Evolutionary conservation across 2,113 vertebrate species (phyloP).

Genomic region (Aegithalos caudatus): DNA sequence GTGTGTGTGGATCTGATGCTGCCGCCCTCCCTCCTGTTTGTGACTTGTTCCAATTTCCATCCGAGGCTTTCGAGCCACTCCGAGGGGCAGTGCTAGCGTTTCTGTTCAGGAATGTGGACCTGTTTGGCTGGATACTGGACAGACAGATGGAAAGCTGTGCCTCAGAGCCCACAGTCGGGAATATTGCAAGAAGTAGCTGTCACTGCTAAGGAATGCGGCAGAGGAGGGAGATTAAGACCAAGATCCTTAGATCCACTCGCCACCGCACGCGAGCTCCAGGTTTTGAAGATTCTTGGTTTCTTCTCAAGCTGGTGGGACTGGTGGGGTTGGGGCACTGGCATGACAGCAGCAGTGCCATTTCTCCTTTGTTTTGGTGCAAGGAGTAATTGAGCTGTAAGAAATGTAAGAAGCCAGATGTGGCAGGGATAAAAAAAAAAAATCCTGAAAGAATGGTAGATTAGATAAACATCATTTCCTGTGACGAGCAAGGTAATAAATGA

Average conservation of each 20-base stretch:
- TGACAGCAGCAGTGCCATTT: neutral
- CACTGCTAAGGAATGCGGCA: slow-evolving; percentile 21
- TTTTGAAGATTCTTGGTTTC: neutral
- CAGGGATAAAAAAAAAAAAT: neutral
- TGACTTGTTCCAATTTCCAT: neutral
- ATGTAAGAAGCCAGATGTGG: neutral
- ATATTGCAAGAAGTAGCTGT: slow-evolving; percentile 1
- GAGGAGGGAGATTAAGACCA: neutral
- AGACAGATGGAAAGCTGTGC: slow-evolving; percentile 17
- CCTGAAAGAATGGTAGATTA: slow-evolving; percentile 17
- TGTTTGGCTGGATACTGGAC: slow-evolving; percentile 26
- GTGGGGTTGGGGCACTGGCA: neutral
- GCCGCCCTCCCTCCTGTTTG: neutral
- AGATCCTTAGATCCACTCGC: neutral
- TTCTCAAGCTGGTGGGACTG: fast-evolving
- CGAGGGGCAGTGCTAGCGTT: neutral
- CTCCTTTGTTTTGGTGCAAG: neutral
- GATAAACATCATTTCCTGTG: slow-evolving; percentile 60
- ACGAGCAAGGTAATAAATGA: slow-evolving; percentile 46
- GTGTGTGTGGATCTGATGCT: neutral
- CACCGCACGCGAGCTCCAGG: neutral
- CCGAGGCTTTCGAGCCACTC: neutral
- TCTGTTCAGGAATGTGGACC: slow-evolving; percentile 41
- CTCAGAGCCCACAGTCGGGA: slow-evolving; percentile 8
- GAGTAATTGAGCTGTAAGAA: neutral